phyloP scores from a whole-genome alignment of 1,140 invertebrate genomes.

The Metopolophium dirhodum region DNA sequence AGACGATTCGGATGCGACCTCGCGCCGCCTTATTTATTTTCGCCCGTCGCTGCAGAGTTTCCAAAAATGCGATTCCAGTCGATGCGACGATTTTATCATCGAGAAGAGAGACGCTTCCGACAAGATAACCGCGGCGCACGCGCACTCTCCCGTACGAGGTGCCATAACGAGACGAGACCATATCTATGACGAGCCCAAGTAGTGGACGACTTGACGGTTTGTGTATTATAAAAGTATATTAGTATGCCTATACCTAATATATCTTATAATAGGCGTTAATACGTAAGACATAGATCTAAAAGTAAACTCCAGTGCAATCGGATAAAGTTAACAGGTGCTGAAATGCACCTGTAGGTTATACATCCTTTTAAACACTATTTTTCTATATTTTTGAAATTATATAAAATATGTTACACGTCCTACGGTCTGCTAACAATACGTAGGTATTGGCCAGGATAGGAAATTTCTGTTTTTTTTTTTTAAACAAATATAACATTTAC shows the following conservation, averaged over 20 bases:
- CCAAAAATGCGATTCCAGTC: background rate
- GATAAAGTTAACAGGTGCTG: background rate
- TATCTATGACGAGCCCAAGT: no score
- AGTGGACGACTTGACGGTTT: no score
- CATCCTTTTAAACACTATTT: background rate
- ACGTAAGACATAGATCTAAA: no score
- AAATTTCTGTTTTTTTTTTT: background rate
- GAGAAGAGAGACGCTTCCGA: background rate
- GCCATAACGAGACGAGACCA: no score
- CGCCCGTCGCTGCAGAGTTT: background rate
- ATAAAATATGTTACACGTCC: background rate
- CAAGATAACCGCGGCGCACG: no score
- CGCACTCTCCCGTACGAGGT: no score
- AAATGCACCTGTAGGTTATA: background rate
- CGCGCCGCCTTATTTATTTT: background rate
- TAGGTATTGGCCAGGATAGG: background rate
- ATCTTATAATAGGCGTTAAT: no score
- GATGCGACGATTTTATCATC: background rate
- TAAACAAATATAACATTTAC: conserved; percentile 5
- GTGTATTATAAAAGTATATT: no score
- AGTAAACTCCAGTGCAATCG: background rate
- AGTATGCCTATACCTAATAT: no score
- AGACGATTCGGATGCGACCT: background rate
- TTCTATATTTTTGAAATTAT: background rate
- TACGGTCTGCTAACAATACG: background rate